phyloP scores from a whole-genome alignment of 1,140 invertebrate species.

The Leptinotarsa defecta region DNA sequence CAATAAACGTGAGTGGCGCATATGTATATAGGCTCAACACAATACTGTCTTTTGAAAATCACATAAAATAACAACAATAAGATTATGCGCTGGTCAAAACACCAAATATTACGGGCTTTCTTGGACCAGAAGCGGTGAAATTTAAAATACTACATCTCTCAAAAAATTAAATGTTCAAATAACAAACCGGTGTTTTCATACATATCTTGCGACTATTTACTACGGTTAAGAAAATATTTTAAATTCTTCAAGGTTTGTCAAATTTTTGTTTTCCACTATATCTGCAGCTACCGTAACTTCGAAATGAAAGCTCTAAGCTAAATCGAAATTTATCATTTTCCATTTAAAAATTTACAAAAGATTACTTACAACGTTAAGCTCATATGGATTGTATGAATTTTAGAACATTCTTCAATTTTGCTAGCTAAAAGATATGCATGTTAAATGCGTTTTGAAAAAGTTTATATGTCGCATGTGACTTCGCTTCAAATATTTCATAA shows the following conservation, averaged over 20 bases:
- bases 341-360: conserved; percentile 47
- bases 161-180: background rate
- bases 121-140: background rate
- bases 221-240: conserved; percentile 29
- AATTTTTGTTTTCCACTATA: background rate
- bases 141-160: background rate
- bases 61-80: conserved; percentile 14
- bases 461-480: background rate
- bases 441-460: background rate
- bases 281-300: conserved; percentile 10
- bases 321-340: conserved; percentile 34
- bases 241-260: background rate
- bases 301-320: conserved; percentile 41
- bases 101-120: background rate
- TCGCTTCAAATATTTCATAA: background rate
- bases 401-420: conserved; percentile 21
- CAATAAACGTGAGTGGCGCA: background rate
- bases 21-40: conserved; percentile 20
- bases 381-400: conserved; percentile 41
- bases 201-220: background rate
- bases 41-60: conserved; percentile 43
- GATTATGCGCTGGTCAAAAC: background rate
- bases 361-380: conserved; percentile 40
- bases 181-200: conserved; percentile 1
- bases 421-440: conserved; percentile 35